Evolutionary conservation across 2,888 invertebrate species (phyloP).

Genomic region (Autographa gamma): DNA sequence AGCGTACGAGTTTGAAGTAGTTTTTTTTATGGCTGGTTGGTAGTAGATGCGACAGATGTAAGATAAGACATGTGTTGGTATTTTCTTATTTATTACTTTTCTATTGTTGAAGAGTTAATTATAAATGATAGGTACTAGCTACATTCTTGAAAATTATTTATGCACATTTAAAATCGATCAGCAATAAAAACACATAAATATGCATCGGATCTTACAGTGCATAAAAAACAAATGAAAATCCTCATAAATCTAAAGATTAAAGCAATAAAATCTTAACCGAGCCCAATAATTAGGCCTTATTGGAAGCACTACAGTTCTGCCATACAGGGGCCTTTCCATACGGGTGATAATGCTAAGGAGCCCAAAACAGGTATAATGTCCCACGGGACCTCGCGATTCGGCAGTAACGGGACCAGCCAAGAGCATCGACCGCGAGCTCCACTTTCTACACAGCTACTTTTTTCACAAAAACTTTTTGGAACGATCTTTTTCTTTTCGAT

Average conservation of each 20-base stretch:
- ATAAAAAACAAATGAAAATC: not conserved
- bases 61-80: not conserved
- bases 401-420: slow-evolving; percentile 66
- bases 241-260: not conserved
- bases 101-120: not conserved
- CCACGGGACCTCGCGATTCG: slow-evolving; percentile 66
- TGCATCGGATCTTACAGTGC: too few relatives aligned
- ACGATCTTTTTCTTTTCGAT: slow-evolving; percentile 18
- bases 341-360: slow-evolving; percentile 49
- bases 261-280: not conserved
- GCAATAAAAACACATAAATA: not conserved
- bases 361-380: slow-evolving; percentile 58
- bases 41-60: not conserved
- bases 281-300: slow-evolving; percentile 9
- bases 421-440: slow-evolving; percentile 69
- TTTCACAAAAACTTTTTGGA: slow-evolving; percentile 26
- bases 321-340: slow-evolving; percentile 44
- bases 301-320: slow-evolving; percentile 15
- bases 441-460: slow-evolving; percentile 35
- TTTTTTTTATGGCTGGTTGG: slow-evolving; percentile 8
- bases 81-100: not conserved
- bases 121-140: too few relatives aligned
- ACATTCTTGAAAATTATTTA: too few relatives aligned
- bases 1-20: slow-evolving; percentile 12
- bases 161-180: not conserved